Base-by-base conservation (phyloP, 2,113 vertebrate species). In the Coturnix japonica region DNA sequence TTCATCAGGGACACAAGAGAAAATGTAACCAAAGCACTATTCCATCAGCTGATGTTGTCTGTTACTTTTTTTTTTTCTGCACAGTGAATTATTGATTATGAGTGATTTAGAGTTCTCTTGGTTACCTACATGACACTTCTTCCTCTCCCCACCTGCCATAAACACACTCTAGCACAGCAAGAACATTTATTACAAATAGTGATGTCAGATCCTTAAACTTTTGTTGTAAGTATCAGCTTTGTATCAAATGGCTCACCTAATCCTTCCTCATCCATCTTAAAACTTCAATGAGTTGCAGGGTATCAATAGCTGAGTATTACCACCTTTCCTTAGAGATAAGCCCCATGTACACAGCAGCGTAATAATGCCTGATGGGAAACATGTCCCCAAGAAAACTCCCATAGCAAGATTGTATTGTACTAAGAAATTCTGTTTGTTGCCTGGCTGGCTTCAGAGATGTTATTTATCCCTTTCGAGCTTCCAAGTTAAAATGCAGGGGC, bases 381-480 rank as follows among this genome's bases (percentile, higher is more conserved):
- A 64, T 73, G 64, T 14, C 64, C 82, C 82, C 0, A 1, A 73
- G 69, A 91, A 95, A 95, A 60, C 19, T 82, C 76, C 65, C 61
- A 15, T 0, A 83, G 87, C 85, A 94, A 90, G 82, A 90, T 23
- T 86, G 61, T 61, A 56, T 71, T 88, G 85, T 75, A 66, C 80
- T 94, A 69, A 88, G 90, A 88, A 93, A 93, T 94, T 94, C 87
- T 2, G 14, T 91, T 95, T 95, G 79, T 80, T 91, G 87, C 53
- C 82, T 95, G 69, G 53, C 80, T 90, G 82, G 85, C 47, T 90
- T 44, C 66, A 95, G 90, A 95, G 81, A 86, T 64, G 80, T 77
- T 92, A 77, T 93, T 95, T 95, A 95, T 93, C 83, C 83, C 57
- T 72, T 91, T 81, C 90, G 90, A 94, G 79, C 76, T 95, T 90